Percentiles rank a stretch among this genome's conserved stretches.
Evolutionary conservation across 2,113 vertebrate species (phyloP).

Genomic region (Gallinago paraguaiae): DNA sequence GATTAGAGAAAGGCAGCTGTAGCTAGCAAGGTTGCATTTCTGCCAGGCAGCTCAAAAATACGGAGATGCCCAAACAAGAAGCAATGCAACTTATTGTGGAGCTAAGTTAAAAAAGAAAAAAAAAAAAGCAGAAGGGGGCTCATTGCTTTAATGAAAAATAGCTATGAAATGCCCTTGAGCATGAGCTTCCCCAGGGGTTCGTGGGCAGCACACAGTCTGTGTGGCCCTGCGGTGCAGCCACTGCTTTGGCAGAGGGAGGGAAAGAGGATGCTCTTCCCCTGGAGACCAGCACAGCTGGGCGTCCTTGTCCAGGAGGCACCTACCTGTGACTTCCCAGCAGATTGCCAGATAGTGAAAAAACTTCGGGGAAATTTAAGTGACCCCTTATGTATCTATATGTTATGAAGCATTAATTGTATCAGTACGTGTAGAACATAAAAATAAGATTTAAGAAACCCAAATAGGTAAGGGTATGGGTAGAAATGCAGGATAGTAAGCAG

Average conservation of each 20-base stretch:
- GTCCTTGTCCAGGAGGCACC: not conserved
- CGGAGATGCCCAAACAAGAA: not conserved
- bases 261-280: not conserved
- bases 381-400: not conserved
- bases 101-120: not conserved
- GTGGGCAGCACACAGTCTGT: not conserved
- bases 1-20: not conserved
- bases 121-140: not conserved
- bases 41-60: not conserved
- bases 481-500: not conserved
- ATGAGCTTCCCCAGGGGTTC: not conserved
- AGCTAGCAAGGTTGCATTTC: not conserved
- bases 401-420: not conserved
- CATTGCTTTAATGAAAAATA: not conserved
- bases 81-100: not conserved
- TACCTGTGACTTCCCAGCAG: not conserved
- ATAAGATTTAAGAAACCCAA: not conserved
- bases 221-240: not conserved
- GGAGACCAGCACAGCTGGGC: not conserved
- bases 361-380: not conserved
- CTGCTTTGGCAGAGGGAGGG: not conserved
- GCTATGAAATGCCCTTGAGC: not conserved
- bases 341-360: not conserved
- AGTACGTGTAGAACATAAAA: not conserved
- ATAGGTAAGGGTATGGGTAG: not conserved